These are phyloP conservation scores for Probosciger aterrimus DNA, from an alignment of 2,113 vertebrate species.

Conservation along the genomic window DNA sequence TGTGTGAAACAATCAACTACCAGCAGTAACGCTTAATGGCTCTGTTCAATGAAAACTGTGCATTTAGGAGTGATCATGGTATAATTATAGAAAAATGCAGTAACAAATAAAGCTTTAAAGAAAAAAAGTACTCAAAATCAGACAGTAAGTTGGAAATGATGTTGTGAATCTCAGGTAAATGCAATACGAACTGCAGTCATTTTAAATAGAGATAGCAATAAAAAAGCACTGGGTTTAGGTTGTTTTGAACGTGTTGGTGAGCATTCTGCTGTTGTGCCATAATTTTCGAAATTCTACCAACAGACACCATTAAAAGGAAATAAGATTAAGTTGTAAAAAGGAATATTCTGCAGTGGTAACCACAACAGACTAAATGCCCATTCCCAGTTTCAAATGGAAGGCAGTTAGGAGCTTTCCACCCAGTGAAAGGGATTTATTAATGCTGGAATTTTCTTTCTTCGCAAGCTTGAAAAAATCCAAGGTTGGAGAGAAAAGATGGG, in stretches of 20 bases:
- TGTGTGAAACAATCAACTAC: conserved; percentile 34
- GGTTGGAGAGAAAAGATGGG: background rate
- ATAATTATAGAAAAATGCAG: conserved; percentile 63
- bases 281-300: background rate
- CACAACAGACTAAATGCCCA: background rate
- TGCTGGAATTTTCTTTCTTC: background rate
- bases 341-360: background rate
- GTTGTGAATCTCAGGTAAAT: conserved; percentile 56
- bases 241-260: background rate
- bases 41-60: conserved; percentile 43
- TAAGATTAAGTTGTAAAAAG: conserved; percentile 46
- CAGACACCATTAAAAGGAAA: conserved; percentile 54
- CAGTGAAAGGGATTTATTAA: background rate
- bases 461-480: background rate
- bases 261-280: background rate
- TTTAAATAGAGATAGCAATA: conserved; percentile 36
- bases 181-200: conserved; percentile 27
- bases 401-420: background rate
- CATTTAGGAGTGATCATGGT: conserved; percentile 57
- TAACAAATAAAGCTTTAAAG: conserved; percentile 64
- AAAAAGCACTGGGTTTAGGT: background rate
- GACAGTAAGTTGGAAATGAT: conserved; percentile 35
- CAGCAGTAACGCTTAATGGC: conserved; percentile 28
- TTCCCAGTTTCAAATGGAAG: background rate
- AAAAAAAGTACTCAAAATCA: conserved; percentile 43